Base-by-base conservation (phyloP, 2,888 invertebrate species). In the Creontiades dilutus region DNA sequence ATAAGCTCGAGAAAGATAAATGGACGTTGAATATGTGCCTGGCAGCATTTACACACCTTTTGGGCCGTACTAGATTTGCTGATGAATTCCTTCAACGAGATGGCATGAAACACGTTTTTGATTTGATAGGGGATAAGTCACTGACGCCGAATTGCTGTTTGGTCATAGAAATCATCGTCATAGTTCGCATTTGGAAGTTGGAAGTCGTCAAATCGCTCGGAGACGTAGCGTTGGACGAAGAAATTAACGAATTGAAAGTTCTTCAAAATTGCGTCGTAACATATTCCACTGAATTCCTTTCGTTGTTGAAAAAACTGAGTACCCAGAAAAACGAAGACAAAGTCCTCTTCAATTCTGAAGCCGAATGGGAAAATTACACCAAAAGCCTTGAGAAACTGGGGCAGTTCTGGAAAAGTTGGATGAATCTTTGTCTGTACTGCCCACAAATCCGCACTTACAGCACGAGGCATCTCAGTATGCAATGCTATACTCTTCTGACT, bases 131-230 rank as follows among this genome's bases (percentile, higher is more conserved):
- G 0, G 92, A 95, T 81, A 93, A 94, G 0, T 94, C 94, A 84
- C 95, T 95, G 91, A 94, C 95, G 0, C 94, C 94, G 91, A 94
- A 94, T 90, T 95, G 95, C 92, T 95, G 95, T 92, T 93, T 94
- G 1, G 94, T 96, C 75, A 93, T 95, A 23, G 95, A 96, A 92
- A 94, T 95, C 89, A 94, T 94, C 0, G 95, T 95, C 1, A 94
- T 94, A 4, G 95, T 95, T 86, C 95, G 95, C 92, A 94, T 95
- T 81, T 94, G 94, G 92, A 94, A 94, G 90, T 92, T 94, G 4
- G 91, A 91, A 90, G 86, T 68, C 27, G 27, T n/a, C 61, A 47
- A 90, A 82, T 85, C 57, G 11, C 75, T 46, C 47, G 75, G 23
- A 14, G 86, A 86, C 0, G 48, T 52, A 0, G 37, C 47, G 0